Base-by-base conservation (phyloP, 1,140 invertebrate genomes). In the Theocolax elegans region DNA sequence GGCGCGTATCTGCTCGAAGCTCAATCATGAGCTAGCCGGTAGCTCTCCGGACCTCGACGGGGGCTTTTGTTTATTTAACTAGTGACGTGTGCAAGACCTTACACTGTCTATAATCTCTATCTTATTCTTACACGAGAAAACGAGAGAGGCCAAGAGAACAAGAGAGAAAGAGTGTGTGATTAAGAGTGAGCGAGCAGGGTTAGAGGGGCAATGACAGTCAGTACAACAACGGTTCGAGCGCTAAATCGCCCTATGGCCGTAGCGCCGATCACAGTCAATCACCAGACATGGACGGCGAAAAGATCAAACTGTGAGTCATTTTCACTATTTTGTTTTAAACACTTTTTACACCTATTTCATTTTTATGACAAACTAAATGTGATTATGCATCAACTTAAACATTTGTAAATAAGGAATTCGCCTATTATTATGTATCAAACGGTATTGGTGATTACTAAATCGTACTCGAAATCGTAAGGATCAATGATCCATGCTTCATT, bases 271-370 rank as follows among this genome's bases (percentile, higher is more conserved):
- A 12, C 72, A 63, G 48, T 71, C 44, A 17, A 27, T 65, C 38
- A 27, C 15, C 38, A 54, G 44, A 72, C 72, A 84, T 84, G 81
- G 80, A 83, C 64, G 79, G 78, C 60, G 83, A 85, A 67, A 84
- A 79, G 72, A 79, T 85, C 49, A 84, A 80, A 46, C 78, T 85
- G 83, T 85, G 74, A 84, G 83, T 84, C 3, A 48, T 63, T 59
- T 44, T 44, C 42, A 44, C 7, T 10, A 44, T 44, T 17, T 15
- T 44, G 4, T 15, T 44, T 44, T 15, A n/a, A n/a, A 44, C 10
- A 44, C n/a, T 15, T 17, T n/a, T n/a, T n/a, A n/a, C n/a, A n/a
- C n/a, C n/a, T n/a, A n/a, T n/a, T n/a, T n/a, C n/a, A n/a, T n/a
- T n/a, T n/a, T n/a, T n/a, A n/a, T n/a, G n/a, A n/a, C n/a, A n/a